Evolutionary conservation across 2,797 vertebrate genomes (phyloP), one percentile per base, ranked within the genome.

Genomic region (Schizothorax lantsangensis): DNA sequence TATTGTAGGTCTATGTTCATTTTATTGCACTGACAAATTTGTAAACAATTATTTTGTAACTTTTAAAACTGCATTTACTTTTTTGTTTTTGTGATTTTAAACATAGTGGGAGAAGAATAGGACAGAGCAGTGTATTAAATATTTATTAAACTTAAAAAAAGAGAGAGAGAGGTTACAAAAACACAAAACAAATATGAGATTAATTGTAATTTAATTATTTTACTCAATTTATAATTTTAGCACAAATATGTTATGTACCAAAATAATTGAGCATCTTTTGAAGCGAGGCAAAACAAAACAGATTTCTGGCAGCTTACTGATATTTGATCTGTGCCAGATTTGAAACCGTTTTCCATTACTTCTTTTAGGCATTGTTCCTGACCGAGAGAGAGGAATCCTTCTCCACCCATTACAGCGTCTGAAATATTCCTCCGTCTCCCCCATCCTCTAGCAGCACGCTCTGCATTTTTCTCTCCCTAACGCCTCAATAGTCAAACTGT

Each of bases 401-500:
- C 79, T 81, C 57, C 83, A 72, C 82, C 83, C 80, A 92, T 89
- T 91, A 95, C 92, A 94, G 91, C 92, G 38, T 92, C 91, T 30
- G 88, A 90, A 90, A 89, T 89, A 92, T 94, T 92, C 93, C 93
- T 95, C 92, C 92, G 90, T 90, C 92, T 90, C 88, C 91, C 91
- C 85, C 80, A 90, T 89, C 94, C 91, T 92, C 93, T 94, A 95
- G 93, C 91, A 93, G 92, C 92, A 93, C 93, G 91, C 94, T 95
- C 94, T 93, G 94, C 95, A 94, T 95, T 95, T 95, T 95, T 93
- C 86, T 84, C 89, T 92, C 93, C 26, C 93, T 90, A 93, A 94
- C 93, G 94, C 94, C 93, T 95, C 93, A 94, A 88, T 89, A 89
- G 94, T 95, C 92, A 94, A 90, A 94, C 94, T 94, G 95, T 95